A percentile compares a stretch with the other conserved stretches of the same genome.
phyloP scores from a whole-genome alignment of 2,888 invertebrate genomes.

The Andrena haemorrhoa region DNA sequence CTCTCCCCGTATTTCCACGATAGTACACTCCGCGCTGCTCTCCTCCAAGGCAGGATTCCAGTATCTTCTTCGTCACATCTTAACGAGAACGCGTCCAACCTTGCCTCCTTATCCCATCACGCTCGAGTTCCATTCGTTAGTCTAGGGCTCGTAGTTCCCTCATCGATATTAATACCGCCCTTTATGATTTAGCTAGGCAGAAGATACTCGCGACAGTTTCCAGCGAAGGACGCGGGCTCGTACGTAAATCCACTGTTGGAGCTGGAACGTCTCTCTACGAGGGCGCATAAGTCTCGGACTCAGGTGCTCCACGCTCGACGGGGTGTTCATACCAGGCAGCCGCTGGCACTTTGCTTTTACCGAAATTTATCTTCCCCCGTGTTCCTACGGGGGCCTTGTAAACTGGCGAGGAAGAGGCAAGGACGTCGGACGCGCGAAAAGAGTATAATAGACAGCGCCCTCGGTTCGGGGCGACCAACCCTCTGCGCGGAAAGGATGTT shows the following conservation, averaged over 20 bases:
- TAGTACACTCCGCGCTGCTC: background rate
- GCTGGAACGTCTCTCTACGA: conserved; percentile 45
- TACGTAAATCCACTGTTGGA: conserved; percentile 65
- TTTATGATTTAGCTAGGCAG: conserved; percentile 26
- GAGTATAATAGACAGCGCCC: background rate
- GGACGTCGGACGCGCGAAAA: conserved; percentile 29
- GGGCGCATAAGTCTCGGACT: conserved; percentile 74
- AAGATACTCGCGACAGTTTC: background rate
- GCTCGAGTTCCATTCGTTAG: too few species aligned
- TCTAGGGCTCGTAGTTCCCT: background rate
- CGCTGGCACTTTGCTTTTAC: conserved; percentile 78
- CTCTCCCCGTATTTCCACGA: conserved; percentile 20
- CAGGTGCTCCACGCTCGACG: conserved; percentile 76
- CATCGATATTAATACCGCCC: conserved; percentile 11
- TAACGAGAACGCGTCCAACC: background rate
- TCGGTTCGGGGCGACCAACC: background rate
- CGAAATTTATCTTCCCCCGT: conserved; percentile 75
- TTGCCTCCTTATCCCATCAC: too few species aligned
- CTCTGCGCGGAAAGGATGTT: too few species aligned
- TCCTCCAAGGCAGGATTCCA: background rate
- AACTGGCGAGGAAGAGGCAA: conserved; percentile 24
- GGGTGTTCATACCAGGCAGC: conserved; percentile 73
- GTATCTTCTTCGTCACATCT: background rate
- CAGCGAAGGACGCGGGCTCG: conserved; percentile 34
- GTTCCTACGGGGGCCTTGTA: conserved; percentile 41